Percentiles rank a stretch among this genome's conserved stretches.
These are phyloP conservation scores for Triplophysa yarkandensis DNA, from an alignment of 2,797 vertebrate genomes.

Conservation along the genomic window DNA sequence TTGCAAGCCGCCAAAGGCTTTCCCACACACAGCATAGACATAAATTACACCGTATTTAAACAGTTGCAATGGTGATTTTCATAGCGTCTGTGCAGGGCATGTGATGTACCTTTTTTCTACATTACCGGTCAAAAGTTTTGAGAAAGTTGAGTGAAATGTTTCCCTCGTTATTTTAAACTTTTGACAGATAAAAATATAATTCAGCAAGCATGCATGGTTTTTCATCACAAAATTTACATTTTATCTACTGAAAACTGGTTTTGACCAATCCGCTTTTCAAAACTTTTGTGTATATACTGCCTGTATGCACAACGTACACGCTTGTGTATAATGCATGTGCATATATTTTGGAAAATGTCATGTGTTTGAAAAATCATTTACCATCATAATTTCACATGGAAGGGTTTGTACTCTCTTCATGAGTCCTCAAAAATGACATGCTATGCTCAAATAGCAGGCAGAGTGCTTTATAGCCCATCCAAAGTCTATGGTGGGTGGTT, in stretches of 20 bases:
- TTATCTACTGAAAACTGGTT: no score
- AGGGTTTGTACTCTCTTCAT: slow-evolving; percentile 36
- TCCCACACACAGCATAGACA: background rate
- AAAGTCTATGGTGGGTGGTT: slow-evolving; percentile 59
- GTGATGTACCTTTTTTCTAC: slow-evolving; percentile 10
- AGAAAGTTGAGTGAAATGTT: no score
- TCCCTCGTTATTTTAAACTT: no score
- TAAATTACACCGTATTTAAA: slow-evolving; percentile 5
- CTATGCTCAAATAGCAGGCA: slow-evolving; percentile 57
- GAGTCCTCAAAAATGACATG: slow-evolving; percentile 56
- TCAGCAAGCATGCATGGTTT: no score
- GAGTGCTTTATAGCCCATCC: slow-evolving; percentile 58
- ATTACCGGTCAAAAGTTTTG: no score
- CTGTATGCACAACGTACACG: background rate
- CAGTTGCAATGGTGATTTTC: background rate
- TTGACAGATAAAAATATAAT: no score
- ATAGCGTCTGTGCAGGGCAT: background rate
- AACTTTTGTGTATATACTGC: background rate
- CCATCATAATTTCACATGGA: slow-evolving; percentile 30
- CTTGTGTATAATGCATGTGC: slow-evolving; percentile 12
- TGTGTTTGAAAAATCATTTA: slow-evolving; percentile 41
- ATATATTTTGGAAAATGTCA: slow-evolving; percentile 21
- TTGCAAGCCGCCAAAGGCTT: slow-evolving; percentile 20
- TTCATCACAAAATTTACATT: no score
- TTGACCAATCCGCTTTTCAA: no score